Base-by-base conservation (phyloP, 2,888 invertebrate species). In the Dorcus hopei region DNA sequence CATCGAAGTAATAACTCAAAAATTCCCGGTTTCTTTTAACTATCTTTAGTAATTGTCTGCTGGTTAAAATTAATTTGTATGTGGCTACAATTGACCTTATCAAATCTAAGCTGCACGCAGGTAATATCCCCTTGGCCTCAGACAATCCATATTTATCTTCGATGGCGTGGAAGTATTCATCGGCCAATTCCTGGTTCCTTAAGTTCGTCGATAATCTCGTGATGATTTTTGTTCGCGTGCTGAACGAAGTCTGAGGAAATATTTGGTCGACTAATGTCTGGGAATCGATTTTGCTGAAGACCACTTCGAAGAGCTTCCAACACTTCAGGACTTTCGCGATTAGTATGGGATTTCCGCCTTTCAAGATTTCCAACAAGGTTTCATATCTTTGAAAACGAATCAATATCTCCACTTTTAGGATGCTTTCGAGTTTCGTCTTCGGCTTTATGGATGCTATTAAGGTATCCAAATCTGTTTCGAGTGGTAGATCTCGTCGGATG, bases 131-230 rank as follows among this genome's bases (percentile, higher is more conserved):
- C n/a, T 14, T 16, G n/a, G 63, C 63, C 3, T 43, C 14, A 33
- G 49, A 38, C 38, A 65, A 39, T 11, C 65, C 65, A 52, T 65
- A 65, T 47, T 52, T 60, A 11, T 51, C 41, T 23, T 55, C n/a
- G 9, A 61, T 45, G 8, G 47, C 49, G 40, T 52, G 45, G 41
- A 61, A 63, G 54, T 47, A 61, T 40, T 51, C 58, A 38, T 61
- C 52, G 0, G 58, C 60, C 33, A 45, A 38, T 26, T 57, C 26
- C 7, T 49, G 16, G 48, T 54, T 56, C 38, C 38, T 49, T 43
- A 65, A 45, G 53, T 52, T 38, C 19, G 50, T 49, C 0, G 58
- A 23, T 9, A 65, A 51, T n/a, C 59, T 58, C 26, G 61, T 62
- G 3, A 63, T 9, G 19, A 65, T 9, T 43, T 63, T 62, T 9